Evolutionary conservation across 2,113 vertebrate genomes (phyloP), one percentile per base, ranked within the genome.

Genomic region (Macquaria australasica): DNA sequence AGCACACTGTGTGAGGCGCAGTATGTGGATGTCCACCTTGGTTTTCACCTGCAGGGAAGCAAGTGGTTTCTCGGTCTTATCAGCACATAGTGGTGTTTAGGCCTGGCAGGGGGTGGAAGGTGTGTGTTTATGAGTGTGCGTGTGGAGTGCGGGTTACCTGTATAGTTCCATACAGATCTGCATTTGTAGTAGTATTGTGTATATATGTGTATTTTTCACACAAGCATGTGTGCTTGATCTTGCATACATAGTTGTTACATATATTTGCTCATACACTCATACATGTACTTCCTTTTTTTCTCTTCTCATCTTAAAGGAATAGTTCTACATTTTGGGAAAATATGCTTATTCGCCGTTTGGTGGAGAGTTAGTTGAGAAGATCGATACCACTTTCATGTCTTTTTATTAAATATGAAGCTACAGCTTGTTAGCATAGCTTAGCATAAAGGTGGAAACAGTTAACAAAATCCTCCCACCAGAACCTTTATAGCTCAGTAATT

Each of bases 1-100:
- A 68, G 71, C 55, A 11, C 51, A 4, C 74, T 55, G 25, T 66
- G 77, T 85, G 85, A 50, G 60, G 67, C 45, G 7, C 88, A 68
- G 58, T 73, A 23, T 88, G 77, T 60, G 60, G 71, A 86, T 67
- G 78, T 87, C 72, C 80, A 73, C 77, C 71, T 84, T 91, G 77
- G 88, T 90, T 88, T 86, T 78, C 20, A 84, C 88, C 92, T 89
- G 81, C 88, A 79, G 90, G 73, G 84, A 79, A 83, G 88, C 85
- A 45, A 84, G 74, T 45, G 50, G 55, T 67, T 50, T 56, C 53
- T 88, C 77, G 78, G 84, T 88, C 73, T 94, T 90, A 91, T 92
- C 89, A 79, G 87, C 87, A 62, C 84, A 84, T 21, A 41, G 62
- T 50, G 81, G 81, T 84, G 85, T 85, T 84, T 77, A 81, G 50